Evolutionary conservation across 2,797 vertebrate species (phyloP), one percentile per base, ranked within the genome.

Genomic region (Dromococcyx pavoninus): DNA sequence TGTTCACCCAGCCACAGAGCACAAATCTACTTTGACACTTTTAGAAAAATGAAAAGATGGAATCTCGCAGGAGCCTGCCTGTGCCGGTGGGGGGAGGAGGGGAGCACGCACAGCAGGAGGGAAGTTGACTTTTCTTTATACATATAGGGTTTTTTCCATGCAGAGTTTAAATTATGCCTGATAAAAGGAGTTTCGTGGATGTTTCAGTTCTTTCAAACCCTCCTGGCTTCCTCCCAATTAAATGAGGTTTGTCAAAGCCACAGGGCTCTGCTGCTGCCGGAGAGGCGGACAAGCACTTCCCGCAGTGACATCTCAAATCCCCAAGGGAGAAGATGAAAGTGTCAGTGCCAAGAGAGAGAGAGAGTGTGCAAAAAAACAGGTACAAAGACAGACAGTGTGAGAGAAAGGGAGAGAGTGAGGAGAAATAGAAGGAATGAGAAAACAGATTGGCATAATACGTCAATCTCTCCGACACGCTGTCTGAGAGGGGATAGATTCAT

Each of bases 181-280:
- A 98, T 98, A 98, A 98, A 98, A 98, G 98, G 98, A 98, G 97
- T 97, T 98, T 97, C 96, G 93, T 98, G 97, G 98, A 98, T 98
- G 98, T 98, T 98, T 98, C 98, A 98, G 97, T 98, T 98, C 98
- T 98, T 98, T 98, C 98, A 98, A 98, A 98, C 98, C 98, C 98
- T 98, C 98, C 98, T 98, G 98, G 98, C 98, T 98, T 98, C 98
- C 98, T 98, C 98, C 98, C 98, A 98, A 98, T 98, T 98, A 98
- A 98, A 98, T 97, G 98, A 98, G 98, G 98, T 98, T 98, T 98
- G 98, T 98, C 98, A 98, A 98, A 98, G 98, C 98, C 98, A 98
- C 98, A 97, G 98, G 98, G 98, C 98, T 98, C 98, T 98, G 98
- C 98, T 96, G 98, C 98, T 97, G 98, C 98, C 90, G 97, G 98